phyloP scores from a whole-genome alignment of 2,113 vertebrate species.

The Acinonyx jubatus region DNA sequence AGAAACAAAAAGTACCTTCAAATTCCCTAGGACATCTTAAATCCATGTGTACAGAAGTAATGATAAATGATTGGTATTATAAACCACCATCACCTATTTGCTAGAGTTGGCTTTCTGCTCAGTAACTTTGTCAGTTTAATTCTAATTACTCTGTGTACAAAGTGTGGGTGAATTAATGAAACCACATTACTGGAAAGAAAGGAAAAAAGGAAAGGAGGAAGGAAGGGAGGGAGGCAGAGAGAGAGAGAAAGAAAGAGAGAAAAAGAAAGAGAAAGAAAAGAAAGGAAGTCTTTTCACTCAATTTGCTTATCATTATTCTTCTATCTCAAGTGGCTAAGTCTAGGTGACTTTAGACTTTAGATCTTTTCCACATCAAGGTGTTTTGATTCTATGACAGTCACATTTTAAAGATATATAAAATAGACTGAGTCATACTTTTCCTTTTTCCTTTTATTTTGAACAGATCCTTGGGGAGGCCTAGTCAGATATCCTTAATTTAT shows the following conservation, averaged over 20 bases:
- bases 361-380: neutral
- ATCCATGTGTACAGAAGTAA: neutral
- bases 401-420: neutral
- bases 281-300: neutral
- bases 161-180: neutral
- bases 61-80: neutral
- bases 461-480: neutral
- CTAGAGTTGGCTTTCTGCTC: neutral
- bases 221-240: neutral
- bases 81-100: neutral
- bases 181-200: neutral
- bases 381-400: neutral
- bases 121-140: neutral
- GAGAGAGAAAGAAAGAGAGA: fast-evolving
- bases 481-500: neutral
- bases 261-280: neutral
- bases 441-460: neutral
- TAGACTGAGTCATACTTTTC: neutral
- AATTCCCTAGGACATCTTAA: neutral
- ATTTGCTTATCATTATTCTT: neutral
- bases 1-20: neutral
- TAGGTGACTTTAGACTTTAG: neutral
- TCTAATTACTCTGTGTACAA: neutral
- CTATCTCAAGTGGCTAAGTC: neutral
- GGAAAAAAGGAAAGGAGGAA: neutral